Percentiles rank a stretch among this genome's conserved stretches.
Evolutionary conservation across 2,888 invertebrate species (phyloP).

Genomic region (Polymixis lichenea): DNA sequence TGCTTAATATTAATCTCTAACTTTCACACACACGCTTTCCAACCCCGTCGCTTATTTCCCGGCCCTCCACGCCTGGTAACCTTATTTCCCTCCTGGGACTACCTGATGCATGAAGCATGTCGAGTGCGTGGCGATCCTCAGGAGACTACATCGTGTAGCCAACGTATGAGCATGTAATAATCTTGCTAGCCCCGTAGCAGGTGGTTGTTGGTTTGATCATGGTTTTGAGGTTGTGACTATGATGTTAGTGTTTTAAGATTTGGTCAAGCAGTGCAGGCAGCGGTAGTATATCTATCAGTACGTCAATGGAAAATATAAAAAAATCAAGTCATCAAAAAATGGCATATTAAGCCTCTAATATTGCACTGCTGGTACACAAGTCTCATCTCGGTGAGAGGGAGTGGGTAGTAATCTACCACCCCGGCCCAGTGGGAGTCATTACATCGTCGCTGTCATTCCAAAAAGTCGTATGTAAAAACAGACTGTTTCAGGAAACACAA

Average conservation of each 20-base stretch:
- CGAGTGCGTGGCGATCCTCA: conserved; percentile 43
- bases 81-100: conserved; percentile 49
- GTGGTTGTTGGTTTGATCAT: conserved; percentile 5
- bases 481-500: too few species aligned
- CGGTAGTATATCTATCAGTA: too few species aligned
- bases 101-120: conserved; percentile 58
- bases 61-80: conserved; percentile 15
- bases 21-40: not conserved
- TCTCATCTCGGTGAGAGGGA: too few species aligned
- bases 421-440: too few species aligned
- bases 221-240: conserved; percentile 13
- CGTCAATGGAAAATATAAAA: too few species aligned
- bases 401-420: too few species aligned
- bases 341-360: too few species aligned
- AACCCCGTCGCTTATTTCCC: conserved; percentile 9
- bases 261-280: not conserved
- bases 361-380: too few species aligned
- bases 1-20: too few species aligned
- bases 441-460: too few species aligned
- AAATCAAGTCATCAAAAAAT: too few species aligned
- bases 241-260: not conserved
- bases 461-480: too few species aligned
- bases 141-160: conserved; percentile 36
- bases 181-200: conserved; percentile 33
- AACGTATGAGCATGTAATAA: conserved; percentile 48